phyloP scores from a whole-genome alignment of 2,113 vertebrate species.

The Sinosuthora webbiana region DNA sequence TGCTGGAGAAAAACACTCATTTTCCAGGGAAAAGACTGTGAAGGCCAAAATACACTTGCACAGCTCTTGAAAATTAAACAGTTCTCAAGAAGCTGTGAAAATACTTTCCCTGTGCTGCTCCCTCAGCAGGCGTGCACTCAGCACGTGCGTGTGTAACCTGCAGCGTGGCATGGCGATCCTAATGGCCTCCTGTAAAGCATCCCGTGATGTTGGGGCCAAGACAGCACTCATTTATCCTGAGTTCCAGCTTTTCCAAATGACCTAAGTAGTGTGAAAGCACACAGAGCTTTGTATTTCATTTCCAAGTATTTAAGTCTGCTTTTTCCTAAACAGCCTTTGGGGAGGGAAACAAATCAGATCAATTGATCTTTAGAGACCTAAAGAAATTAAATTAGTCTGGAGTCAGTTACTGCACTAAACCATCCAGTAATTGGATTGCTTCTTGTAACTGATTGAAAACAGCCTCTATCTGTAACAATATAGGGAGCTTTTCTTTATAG shows the following conservation, averaged over 20 bases:
- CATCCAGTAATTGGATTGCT: conserved; percentile 96
- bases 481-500: conserved; percentile 76
- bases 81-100: not conserved
- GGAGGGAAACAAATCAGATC: conserved; percentile 96
- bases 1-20: not conserved
- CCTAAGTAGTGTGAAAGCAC: conserved; percentile 74
- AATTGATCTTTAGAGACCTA: conserved; percentile 98
- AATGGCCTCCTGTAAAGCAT: not conserved
- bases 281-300: conserved; percentile 79
- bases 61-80: not conserved
- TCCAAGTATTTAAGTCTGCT: conserved; percentile 80
- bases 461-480: conserved; percentile 84
- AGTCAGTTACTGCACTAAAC: conserved; percentile 99
- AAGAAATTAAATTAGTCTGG: conserved; percentile 99
- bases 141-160: accelerated
- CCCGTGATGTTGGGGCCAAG: conserved; percentile 17
- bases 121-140: not conserved
- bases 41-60: not conserved
- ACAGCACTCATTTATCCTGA: conserved; percentile 9
- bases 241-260: conserved; percentile 61
- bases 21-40: not conserved
- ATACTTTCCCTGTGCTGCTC: not conserved
- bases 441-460: conserved; percentile 96
- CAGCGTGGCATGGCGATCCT: not conserved
- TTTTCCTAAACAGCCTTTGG: conserved; percentile 82